Conservation (phyloP, 2,113 vertebrate genomes). For the Hippocampus guttulatus region DNA sequence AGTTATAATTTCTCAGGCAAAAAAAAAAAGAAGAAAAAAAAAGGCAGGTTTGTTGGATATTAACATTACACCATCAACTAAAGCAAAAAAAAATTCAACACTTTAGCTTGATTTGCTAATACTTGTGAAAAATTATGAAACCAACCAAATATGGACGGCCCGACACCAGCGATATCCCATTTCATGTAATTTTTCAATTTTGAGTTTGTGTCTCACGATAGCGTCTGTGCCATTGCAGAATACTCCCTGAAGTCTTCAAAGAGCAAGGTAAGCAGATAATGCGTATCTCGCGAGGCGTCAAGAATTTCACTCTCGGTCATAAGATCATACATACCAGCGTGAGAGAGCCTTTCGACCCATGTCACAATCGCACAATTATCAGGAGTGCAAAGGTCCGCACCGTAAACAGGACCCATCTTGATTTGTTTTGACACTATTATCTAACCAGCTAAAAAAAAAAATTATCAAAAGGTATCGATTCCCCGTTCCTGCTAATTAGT, state of each 20-base stretch:
- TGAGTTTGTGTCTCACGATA: constrained; percentile 4
- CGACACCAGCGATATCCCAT: neutral
- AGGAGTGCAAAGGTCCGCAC: constrained; percentile 1
- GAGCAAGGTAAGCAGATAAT: constrained; percentile 78
- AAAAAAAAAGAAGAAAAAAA: no score
- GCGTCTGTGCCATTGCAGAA: constrained; percentile 73
- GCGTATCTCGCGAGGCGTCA: neutral
- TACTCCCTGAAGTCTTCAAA: constrained; percentile 85
- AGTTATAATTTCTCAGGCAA: neutral
- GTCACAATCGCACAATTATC: neutral
- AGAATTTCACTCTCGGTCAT: neutral
- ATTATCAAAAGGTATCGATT: no score
- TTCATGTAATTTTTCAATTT: neutral
- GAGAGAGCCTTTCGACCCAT: neutral
- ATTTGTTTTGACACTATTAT: neutral
- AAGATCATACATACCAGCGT: neutral
- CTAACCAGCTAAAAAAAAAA: neutral
- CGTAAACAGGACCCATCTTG: neutral
- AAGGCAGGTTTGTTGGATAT: no score
- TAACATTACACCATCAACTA: neutral
- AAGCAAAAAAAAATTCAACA: no score
- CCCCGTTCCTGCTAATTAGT: no score
- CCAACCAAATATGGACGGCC: neutral
- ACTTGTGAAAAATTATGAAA: neutral
- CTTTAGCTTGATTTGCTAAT: constrained; percentile 17